Conservation (phyloP, 2,888 invertebrate species). For the Drosophila yooni region DNA sequence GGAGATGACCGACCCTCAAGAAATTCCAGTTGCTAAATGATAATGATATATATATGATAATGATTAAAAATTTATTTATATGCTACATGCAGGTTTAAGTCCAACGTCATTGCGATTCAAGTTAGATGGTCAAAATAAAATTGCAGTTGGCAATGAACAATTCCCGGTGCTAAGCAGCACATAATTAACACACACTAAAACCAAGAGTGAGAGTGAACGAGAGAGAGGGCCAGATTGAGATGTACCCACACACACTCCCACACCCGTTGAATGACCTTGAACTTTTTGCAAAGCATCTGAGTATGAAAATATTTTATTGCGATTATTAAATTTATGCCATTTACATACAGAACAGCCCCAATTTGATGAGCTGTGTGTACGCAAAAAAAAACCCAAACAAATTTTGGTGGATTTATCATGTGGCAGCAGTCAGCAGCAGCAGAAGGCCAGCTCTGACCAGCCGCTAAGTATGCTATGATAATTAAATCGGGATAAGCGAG, state of each 20-base stretch:
- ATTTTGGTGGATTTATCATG: slow-evolving; percentile 39
- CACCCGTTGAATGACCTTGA: slow-evolving; percentile 63
- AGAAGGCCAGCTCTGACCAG: slow-evolving; percentile 27
- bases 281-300: slow-evolving; percentile 49
- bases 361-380: slow-evolving; percentile 26
- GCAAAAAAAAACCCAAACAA: neutral
- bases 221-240: neutral
- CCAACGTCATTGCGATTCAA: slow-evolving; percentile 3
- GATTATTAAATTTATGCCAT: slow-evolving; percentile 74
- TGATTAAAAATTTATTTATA: too few species aligned
- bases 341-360: slow-evolving; percentile 30
- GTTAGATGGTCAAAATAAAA: slow-evolving; percentile 20
- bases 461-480: slow-evolving; percentile 69
- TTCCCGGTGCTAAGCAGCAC: slow-evolving; percentile 29
- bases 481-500: slow-evolving; percentile 25
- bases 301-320: slow-evolving; percentile 43
- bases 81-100: neutral
- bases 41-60: too few species aligned
- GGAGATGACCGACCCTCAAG: neutral
- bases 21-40: neutral
- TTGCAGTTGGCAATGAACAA: slow-evolving; percentile 37
- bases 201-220: neutral
- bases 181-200: slow-evolving; percentile 18
- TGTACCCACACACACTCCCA: neutral
- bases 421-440: slow-evolving; percentile 12